Evolutionary conservation across 2,113 vertebrate species (phyloP).

Genomic region (Otus sunia): DNA sequence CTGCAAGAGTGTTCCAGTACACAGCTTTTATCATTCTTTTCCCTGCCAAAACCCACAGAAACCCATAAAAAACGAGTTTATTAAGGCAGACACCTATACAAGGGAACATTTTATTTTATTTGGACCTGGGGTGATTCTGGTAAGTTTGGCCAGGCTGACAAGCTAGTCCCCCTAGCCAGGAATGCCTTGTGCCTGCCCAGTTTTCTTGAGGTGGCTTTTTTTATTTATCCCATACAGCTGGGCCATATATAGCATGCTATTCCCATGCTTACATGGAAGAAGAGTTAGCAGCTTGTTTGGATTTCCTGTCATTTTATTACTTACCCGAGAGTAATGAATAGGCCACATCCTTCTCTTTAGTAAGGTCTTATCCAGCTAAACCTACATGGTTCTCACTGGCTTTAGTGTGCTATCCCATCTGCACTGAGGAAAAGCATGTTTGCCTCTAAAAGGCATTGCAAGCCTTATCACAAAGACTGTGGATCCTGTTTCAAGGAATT

Average conservation of each 20-base stretch:
- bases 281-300: background rate
- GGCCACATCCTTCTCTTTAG: background rate
- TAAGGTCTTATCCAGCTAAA: background rate
- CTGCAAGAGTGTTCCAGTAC: background rate
- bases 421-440: rapidly evolving
- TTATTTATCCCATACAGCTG: background rate
- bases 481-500: background rate
- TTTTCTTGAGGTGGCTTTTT: background rate
- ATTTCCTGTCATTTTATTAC: background rate
- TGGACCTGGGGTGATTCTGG: background rate
- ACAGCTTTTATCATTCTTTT: background rate
- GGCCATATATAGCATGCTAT: background rate
- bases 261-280: background rate
- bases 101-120: background rate
- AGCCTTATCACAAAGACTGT: background rate
- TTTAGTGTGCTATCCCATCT: background rate
- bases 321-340: background rate
- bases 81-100: background rate
- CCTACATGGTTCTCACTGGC: background rate
- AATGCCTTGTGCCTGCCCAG: background rate
- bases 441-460: background rate
- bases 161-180: background rate
- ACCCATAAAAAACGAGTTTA: background rate
- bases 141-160: background rate
- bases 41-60: background rate